Percentiles rank a stretch among this genome's conserved stretches.
Conservation (phyloP, 2,888 invertebrate genomes). For the Metallyticus violacea region DNA sequence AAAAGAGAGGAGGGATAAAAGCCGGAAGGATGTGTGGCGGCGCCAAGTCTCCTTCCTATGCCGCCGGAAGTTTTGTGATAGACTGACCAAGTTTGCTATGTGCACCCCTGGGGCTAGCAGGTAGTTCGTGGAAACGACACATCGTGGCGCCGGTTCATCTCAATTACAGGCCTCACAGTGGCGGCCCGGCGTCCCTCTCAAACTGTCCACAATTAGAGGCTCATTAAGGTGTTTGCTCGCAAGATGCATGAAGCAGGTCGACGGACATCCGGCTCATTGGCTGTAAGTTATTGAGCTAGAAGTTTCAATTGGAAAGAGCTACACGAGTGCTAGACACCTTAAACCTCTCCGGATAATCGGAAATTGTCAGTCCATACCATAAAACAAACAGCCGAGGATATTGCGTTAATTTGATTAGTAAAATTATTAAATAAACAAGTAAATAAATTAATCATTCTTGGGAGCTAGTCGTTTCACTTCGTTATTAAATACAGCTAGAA, state of each 20-base stretch:
- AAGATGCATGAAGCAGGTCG: neutral
- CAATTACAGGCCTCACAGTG: constrained; percentile 2
- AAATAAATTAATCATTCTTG: too few relatives aligned
- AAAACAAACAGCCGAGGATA: too few relatives aligned
- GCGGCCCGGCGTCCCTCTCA: neutral
- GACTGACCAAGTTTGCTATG: neutral
- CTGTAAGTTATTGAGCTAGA: too few relatives aligned
- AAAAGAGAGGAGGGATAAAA: neutral
- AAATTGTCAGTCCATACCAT: too few relatives aligned
- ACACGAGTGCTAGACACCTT: too few relatives aligned
- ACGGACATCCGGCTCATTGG: neutral
- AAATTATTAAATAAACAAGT: too few relatives aligned
- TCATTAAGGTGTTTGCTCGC: neutral
- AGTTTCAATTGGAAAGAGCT: too few relatives aligned
- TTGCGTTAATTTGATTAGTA: too few relatives aligned
- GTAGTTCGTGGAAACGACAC: constrained; percentile 4
- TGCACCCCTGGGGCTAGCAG: constrained; percentile 3
- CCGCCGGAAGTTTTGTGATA: neutral
- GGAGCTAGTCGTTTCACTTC: too few relatives aligned
- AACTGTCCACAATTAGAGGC: neutral
- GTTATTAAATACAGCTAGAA: too few relatives aligned
- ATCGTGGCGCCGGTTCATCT: constrained; percentile 10
- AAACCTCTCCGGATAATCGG: too few relatives aligned
- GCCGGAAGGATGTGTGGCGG: neutral
- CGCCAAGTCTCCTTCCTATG: neutral